Base-by-base conservation (phyloP, 2,888 invertebrate species). In the Augiades crinisus region DNA sequence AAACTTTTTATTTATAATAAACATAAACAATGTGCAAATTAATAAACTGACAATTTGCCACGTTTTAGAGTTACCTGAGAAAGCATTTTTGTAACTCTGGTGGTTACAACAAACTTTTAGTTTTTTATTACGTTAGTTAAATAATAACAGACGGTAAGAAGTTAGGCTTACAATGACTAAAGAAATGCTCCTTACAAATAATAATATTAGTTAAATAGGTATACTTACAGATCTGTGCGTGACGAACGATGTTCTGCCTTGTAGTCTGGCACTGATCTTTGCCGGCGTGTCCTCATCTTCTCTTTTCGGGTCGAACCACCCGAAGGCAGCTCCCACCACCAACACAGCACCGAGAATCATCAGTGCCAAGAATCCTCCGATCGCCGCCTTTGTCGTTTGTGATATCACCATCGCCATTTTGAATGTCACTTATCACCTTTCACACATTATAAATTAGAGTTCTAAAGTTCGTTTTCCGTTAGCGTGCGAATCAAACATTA, bases 391-490 rank as follows among this genome's bases (percentile, higher is more conserved):
- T 45, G 89, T 89, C 58, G 89, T 81, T 56, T 86, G 87, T 49
- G 89, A 89, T 78, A 89, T 86, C 55, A 88, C 89, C 88, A 89
- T 89, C 65, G 89, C 89, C 89, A 89, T 89, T 62, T 79, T 85
- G 72, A 56, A 54, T 53, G 56, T 58, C 70, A 75, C 71, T 72
- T 72, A 78, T 83, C 84, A 81, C 70, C 72, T 37, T n/a, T n/a
- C 40, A 22, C 40, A 31, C 37, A 33, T 47, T 19, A 38, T 37
- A 8, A 12, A 6, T 12, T n/a, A 46, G 8, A 17, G 14, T 16
- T 34, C 14, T 30, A 34, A 49, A 34, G 49, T 49, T 49, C 41
- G 49, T 17, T 10, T 41, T 27, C 38, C 34, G 36, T 17, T 41
- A 41, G 6, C 31, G 19, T 31, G 6, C 4, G 6, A 21, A 33